Conservation (phyloP, 2,797 vertebrate species). For the Pangasius sanitwongsei region DNA sequence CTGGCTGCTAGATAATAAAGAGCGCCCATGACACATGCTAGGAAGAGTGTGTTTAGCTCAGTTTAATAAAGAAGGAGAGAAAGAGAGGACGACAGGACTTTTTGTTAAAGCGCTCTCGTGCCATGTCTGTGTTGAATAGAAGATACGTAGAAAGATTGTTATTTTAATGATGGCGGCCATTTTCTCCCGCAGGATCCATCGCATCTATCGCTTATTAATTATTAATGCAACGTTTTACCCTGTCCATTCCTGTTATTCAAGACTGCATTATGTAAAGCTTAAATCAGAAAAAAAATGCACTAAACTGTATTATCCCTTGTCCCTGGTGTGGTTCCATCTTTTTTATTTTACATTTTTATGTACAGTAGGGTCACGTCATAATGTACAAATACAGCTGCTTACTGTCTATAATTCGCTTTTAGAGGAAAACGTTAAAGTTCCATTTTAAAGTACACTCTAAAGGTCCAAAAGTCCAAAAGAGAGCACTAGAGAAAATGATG, state of each 20-base stretch:
- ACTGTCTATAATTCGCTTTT: not conserved
- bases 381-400: not conserved
- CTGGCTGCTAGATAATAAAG: conserved; percentile 62
- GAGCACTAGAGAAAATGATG: not conserved
- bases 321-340: not conserved
- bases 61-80: conserved; percentile 43
- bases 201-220: not conserved
- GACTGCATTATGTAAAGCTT: not conserved
- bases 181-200: not conserved
- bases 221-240: not conserved
- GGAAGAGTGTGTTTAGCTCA: conserved; percentile 47
- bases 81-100: not conserved
- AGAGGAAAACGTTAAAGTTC: not conserved
- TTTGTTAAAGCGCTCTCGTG: not conserved
- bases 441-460: not conserved
- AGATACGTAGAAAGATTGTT: not conserved
- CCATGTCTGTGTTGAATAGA: not conserved
- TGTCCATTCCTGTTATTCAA: too few species aligned
- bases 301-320: not conserved
- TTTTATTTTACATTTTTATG: not conserved
- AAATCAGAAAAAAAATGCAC: not conserved
- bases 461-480: not conserved
- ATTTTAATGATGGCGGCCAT: not conserved
- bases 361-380: not conserved
- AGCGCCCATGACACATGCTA: conserved; percentile 53